Conservation (phyloP, 2,113 vertebrate species). For the Antidorcas marsupialis region DNA sequence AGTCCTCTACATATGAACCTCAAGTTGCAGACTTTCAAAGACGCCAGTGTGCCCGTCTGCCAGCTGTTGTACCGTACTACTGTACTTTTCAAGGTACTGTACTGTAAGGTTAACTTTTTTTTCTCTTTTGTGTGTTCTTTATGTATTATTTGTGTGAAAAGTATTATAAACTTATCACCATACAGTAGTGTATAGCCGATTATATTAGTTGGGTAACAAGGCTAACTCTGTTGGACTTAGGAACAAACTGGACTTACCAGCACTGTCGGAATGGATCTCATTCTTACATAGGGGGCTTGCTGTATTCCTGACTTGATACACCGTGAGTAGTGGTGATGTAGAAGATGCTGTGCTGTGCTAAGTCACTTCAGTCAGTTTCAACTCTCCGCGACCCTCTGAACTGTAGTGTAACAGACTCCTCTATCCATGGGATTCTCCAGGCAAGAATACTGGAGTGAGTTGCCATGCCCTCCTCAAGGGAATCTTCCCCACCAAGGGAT, state of each 20-base stretch:
- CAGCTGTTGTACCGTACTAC: not conserved
- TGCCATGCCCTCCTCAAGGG: not conserved
- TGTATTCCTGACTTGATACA: not conserved
- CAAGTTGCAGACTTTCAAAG: not conserved
- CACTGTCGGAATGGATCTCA: not conserved
- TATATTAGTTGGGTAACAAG: not conserved
- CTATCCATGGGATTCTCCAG: not conserved
- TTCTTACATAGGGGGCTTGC: not conserved
- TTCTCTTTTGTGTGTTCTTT: not conserved
- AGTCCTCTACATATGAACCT: not conserved
- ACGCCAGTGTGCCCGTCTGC: accelerated
- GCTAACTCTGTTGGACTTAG: not conserved
- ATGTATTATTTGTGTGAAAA: not conserved
- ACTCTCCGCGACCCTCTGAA: not conserved
- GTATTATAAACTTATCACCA: not conserved
- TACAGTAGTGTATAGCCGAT: not conserved
- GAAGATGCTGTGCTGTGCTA: not conserved
- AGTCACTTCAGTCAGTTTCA: not conserved
- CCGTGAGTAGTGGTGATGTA: not conserved
- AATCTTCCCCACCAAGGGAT: not conserved
- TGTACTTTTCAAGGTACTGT: not conserved
- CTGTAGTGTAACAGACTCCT: not conserved
- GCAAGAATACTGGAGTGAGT: not conserved
- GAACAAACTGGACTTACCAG: not conserved
- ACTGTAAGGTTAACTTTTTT: not conserved